Evolutionary conservation across 2,797 vertebrate genomes (phyloP), one percentile per base, ranked within the genome.

Genomic region (Ciconia nigra): DNA sequence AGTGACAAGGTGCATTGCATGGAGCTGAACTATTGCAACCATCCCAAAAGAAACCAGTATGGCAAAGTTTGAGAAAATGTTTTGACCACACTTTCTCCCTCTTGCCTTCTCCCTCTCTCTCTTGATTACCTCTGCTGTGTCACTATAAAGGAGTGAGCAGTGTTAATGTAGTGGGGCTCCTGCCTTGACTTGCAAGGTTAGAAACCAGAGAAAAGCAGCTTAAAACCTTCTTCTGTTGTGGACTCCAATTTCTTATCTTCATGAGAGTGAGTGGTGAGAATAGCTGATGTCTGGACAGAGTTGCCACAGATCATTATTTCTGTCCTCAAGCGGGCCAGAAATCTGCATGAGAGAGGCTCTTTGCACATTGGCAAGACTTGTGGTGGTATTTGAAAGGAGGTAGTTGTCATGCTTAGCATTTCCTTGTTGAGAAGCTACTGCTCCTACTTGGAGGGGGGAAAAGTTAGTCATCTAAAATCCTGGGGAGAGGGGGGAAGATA

Each of bases 401-500:
- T 1, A 37, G 47, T 17, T 80, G 59, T 70, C 78, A 51, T 46
- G 44, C n/a, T 69, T 87, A 93, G 29, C 46, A 86, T 93, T 91
- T 81, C 21, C 54, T 39, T 37, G 26, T 67, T 61, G 61, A 86
- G 76, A 90, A 96, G 21, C 8, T 37, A 22, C 20, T 25, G 33
- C 22, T 95, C 35, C 73, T 87, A 20, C 71, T 73, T 3, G 3
- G 42, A 83, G 65, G 1, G 20, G 19, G 16, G 47, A 20, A 42
- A 71, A 62, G 31, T 81, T 88, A 86, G 47, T 93, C 63, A 95
- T 71, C 41, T n/a, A 66, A 89, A 89, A 73, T 72, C 55, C 79
- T 77, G 39, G 17, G 35, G 21, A 80, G 82, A 44, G 24, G 7
- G 1, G 15, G 33, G 13, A 88, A 55, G 62, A 47, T 9, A 4